Evolutionary conservation across 2,113 vertebrate species (phyloP), one percentile per base, ranked within the genome.

Genomic region (Pyrgilauda ruficollis): DNA sequence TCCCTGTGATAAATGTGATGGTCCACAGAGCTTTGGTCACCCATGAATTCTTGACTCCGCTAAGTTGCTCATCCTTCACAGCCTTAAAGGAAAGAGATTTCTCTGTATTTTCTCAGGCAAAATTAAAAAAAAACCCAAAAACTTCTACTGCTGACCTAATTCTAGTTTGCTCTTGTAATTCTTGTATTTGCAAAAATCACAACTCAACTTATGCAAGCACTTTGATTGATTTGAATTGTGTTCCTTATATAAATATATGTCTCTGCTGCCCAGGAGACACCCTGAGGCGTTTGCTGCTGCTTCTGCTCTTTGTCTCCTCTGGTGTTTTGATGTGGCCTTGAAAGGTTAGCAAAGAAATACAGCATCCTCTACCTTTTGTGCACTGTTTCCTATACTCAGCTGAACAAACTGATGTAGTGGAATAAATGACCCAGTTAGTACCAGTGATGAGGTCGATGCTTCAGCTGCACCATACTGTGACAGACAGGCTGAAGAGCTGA

Each of bases 381-480:
- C 39, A 19, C 39, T 46, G 11, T 63, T 15, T 69, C 33, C 47
- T 62, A 7, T 39, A 53, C 26, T 59, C 83, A 86, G 55, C 63
- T 92, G 89, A 89, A 67, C 33, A 95, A 94, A 92, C 24, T 39
- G 55, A 59, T 70, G 39, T 35, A 81, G 86, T 92, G 89, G 80
- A 93, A 93, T 70, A 94, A 92, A 88, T 92, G 75, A 94, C 67
- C 37, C 62, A 69, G 87, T 83, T 91, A 91, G 66, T 47, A 55
- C 63, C 63, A 73, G 70, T 15, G 55, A 58, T 30, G 82, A 94
- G 55, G 47, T 23, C 1, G 9, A 66, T 83, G 55, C 39, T 92
- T 69, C 59, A 80, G 58, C 59, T 83, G 64, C 67, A 70, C 46
- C 23, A 33, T 46, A 43, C 68, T 50, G 67, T 66, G 85, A 35